Percentiles rank a stretch among this genome's conserved stretches.
Evolutionary conservation across 1,140 invertebrate genomes (phyloP).

Genomic region (Pteromalus puparum): DNA sequence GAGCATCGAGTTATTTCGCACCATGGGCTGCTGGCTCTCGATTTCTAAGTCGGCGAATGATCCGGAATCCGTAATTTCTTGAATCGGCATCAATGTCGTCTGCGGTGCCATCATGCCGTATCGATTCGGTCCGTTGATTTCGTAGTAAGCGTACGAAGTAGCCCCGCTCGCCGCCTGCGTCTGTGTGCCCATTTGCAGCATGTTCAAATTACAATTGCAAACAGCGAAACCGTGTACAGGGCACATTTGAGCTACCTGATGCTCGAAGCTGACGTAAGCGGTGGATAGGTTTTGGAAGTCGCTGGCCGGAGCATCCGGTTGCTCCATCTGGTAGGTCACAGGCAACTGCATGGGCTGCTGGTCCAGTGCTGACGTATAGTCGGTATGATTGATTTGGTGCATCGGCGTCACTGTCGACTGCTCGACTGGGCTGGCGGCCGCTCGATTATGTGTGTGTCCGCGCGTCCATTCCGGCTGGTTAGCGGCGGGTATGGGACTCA

Average conservation of each 20-base stretch:
- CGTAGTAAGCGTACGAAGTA: neutral
- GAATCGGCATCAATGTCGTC: neutral
- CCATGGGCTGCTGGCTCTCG: neutral
- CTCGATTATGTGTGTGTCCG: neutral
- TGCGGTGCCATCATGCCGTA: neutral
- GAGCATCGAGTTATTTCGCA: conserved; percentile 33
- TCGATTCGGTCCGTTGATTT: neutral
- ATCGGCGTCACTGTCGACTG: neutral
- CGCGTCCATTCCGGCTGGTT: neutral
- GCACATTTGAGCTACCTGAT: neutral
- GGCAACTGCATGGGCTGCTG: neutral
- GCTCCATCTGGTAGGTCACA: neutral
- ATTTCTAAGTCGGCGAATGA: neutral
- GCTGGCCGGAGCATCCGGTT: neutral
- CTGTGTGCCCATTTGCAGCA: neutral
- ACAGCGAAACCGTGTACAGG: neutral
- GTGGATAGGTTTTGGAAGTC: neutral
- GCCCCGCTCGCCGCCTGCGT: neutral
- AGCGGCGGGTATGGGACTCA: neutral
- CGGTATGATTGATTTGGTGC: neutral
- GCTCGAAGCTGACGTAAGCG: neutral
- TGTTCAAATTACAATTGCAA: neutral
- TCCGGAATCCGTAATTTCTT: neutral
- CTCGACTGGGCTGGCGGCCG: neutral
- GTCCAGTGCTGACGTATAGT: neutral